phyloP scores from a whole-genome alignment of 1,140 invertebrate genomes.

The Spodoptera frugiperda region DNA sequence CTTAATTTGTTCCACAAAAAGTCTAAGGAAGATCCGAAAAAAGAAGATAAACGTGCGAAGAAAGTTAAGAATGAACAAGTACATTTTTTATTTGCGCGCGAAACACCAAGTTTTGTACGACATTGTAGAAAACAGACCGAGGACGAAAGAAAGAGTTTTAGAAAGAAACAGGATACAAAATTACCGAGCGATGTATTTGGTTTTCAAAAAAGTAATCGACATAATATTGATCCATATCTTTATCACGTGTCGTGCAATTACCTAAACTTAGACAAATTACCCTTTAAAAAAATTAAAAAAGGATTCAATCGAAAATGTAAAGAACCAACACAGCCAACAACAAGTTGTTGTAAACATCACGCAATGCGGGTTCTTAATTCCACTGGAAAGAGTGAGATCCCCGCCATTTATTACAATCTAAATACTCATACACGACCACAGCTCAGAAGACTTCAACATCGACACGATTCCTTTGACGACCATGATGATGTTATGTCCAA shows the following conservation, averaged over 20 bases:
- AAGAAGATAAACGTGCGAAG: not conserved
- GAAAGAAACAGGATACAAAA: not conserved
- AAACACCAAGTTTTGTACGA: slow-evolving; percentile 10
- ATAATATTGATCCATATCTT: not conserved
- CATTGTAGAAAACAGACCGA: not conserved
- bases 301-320: not conserved
- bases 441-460: not conserved
- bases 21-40: not conserved
- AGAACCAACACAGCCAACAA: not conserved
- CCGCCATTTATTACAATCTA: slow-evolving; percentile 10
- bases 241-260: slow-evolving; percentile 15
- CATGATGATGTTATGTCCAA: not conserved
- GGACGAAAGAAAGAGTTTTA: not conserved
- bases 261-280: not conserved
- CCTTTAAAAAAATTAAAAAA: slow-evolving; percentile 14
- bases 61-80: not conserved
- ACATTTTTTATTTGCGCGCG: slow-evolving; percentile 8
- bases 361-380: slow-evolving; percentile 14
- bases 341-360: slow-evolving; percentile 7
- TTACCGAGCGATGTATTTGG: slow-evolving; percentile 2
- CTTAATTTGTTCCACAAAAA: slow-evolving; percentile 5
- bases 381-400: not conserved
- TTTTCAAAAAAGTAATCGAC: slow-evolving; percentile 29
- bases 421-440: not conserved
- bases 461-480: not conserved